Conservation (phyloP, 2,797 vertebrate species). For the Hybognathus amarus region DNA sequence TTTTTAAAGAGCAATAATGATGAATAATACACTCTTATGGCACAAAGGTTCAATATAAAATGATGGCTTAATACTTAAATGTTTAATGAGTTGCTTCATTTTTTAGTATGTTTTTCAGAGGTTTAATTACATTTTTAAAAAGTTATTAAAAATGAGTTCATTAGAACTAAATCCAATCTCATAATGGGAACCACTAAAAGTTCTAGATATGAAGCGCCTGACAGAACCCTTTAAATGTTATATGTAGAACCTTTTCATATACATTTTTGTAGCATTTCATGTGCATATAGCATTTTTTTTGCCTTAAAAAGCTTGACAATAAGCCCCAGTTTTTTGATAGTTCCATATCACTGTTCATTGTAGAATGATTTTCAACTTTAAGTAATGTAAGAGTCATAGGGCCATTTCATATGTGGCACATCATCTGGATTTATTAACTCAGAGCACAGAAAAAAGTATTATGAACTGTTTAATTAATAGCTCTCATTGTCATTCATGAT, state of each 20-base stretch:
- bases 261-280: neutral
- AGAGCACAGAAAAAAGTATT: neutral
- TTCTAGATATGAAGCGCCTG: neutral
- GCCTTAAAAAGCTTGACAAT: neutral
- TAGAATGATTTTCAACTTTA: neutral
- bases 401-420: neutral
- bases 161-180: neutral
- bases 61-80: neutral
- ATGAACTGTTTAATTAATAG: conserved; percentile 25
- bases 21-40: neutral
- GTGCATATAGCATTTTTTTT: neutral
- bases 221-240: neutral
- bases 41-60: neutral
- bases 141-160: neutral
- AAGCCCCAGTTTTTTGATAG: neutral
- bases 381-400: neutral
- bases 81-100: neutral
- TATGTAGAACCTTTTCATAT: neutral
- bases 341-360: neutral
- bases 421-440: neutral
- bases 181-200: neutral
- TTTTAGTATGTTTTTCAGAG: neutral
- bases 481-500: conserved; percentile 24
- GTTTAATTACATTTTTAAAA: neutral
- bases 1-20: neutral